Base-by-base conservation (phyloP, 2,113 vertebrate species). In the Etheostoma spectabile region DNA sequence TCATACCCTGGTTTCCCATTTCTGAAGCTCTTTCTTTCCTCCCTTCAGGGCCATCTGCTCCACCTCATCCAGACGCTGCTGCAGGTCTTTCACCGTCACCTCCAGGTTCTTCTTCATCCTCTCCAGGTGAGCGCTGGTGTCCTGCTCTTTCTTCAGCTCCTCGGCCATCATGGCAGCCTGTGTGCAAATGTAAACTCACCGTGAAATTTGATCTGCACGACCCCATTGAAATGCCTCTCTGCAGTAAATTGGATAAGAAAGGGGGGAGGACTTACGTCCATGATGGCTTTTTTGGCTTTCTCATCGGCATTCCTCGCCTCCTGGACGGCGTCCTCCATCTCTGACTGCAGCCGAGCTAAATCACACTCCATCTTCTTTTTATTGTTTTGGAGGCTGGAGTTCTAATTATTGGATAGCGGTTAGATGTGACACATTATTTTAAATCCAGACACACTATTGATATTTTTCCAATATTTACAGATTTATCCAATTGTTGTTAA, bases 111-210 rank as follows among this genome's bases (percentile, higher is more conserved):
- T 89, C 78, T 86, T 89, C 84, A 86, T 89, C 77, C 84, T 75
- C 91, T 97, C 97, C 92, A 97, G 86, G 86, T 98, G 96, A 88
- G 95, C 92, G 76, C 93, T 96, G 53, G 95, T 96, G 73, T 96
- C 96, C 91, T 97, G 95, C 80, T 97, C 96, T 70, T 97, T 97
- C 94, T 97, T 96, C 81, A 97, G 93, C 87, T 97, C 96, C 80
- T 97, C 96, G 1, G 92, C 94, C 94, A 96, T 95, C 94, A 96
- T 95, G 83, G 95, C 95, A 71, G 95, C 96, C 93, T 94, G 77
- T 0, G 10, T 18, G 57, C 24, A 72, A 65, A 79, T 19, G 19
- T 8, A 5, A 60, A 24, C 18, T 80, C 19, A 5, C 8, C 5
- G 49, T 85, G 51, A 70, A 68, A 67, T 73, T 59, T 15, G n/a